phyloP scores from a whole-genome alignment of 1,140 invertebrate genomes.

The Heliconius hermathena region DNA sequence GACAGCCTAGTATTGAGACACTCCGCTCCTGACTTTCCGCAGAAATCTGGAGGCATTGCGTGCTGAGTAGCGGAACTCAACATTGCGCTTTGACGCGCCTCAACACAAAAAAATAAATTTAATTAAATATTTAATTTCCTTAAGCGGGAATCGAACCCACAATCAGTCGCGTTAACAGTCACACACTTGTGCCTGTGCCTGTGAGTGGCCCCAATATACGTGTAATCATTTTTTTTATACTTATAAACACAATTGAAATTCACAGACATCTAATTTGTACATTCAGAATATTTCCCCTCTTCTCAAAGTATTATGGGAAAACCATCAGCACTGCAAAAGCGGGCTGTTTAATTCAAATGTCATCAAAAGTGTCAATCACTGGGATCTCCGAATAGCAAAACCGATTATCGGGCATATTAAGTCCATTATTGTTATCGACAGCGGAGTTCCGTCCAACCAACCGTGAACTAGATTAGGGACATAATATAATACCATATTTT shows the following conservation, averaged over 20 bases:
- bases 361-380: slow-evolving; percentile 79
- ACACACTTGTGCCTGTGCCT: too few species aligned
- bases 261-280: background rate
- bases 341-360: slow-evolving; percentile 65
- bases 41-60: too few species aligned
- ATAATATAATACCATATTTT: slow-evolving; percentile 79
- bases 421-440: slow-evolving; percentile 79
- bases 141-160: too few species aligned
- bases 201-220: background rate
- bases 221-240: background rate
- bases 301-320: slow-evolving; percentile 51
- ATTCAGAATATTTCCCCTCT: slow-evolving; percentile 36
- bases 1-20: too few species aligned
- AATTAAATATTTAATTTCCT: too few species aligned
- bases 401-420: slow-evolving; percentile 81
- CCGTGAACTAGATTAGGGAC: slow-evolving; percentile 79
- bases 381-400: slow-evolving; percentile 78
- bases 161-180: too few species aligned
- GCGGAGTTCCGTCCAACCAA: slow-evolving; percentile 60
- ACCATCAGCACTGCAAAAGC: slow-evolving; percentile 49
- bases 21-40: too few species aligned
- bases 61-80: too few species aligned
- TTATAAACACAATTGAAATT: background rate
- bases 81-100: too few species aligned
- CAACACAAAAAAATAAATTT: too few species aligned